phyloP scores from a whole-genome alignment of 2,888 invertebrate species.

The Bellardia bayeri region DNA sequence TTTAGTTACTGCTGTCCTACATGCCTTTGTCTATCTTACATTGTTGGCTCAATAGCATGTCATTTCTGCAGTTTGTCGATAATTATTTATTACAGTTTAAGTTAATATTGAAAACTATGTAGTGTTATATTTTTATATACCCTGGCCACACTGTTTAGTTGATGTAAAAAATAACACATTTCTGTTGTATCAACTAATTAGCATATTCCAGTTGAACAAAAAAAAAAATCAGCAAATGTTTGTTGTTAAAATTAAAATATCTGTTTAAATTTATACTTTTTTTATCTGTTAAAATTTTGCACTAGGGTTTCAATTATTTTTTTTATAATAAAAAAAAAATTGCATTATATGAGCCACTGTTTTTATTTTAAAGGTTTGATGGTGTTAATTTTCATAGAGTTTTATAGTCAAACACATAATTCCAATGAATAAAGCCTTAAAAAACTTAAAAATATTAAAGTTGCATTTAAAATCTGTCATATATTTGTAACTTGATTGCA shows the following conservation, averaged over 20 bases:
- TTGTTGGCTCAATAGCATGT: too few relatives aligned
- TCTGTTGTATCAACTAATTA: constrained; percentile 45
- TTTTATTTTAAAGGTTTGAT: neutral
- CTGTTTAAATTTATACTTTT: constrained; percentile 23
- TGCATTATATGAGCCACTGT: neutral
- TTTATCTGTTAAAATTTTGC: constrained; percentile 23
- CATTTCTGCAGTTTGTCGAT: too few relatives aligned
- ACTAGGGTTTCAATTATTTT: constrained; percentile 28
- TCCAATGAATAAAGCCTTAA: neutral
- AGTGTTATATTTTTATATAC: neutral
- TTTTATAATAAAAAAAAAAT: neutral
- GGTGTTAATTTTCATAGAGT: constrained; percentile 65
- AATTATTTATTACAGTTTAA: too few relatives aligned
- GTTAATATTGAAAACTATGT: too few relatives aligned
- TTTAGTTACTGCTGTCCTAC: too few relatives aligned
- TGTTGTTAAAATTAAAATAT: constrained; percentile 38
- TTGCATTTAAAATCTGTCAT: too few relatives aligned
- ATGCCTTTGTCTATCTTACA: too few relatives aligned
- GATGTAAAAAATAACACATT: constrained; percentile 10
- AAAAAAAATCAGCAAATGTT: constrained; percentile 32
- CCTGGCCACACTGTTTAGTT: neutral
- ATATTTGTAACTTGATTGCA: too few relatives aligned
- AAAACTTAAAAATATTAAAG: too few relatives aligned
- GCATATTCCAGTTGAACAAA: constrained; percentile 30
- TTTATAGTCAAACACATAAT: constrained; percentile 15